phyloP scores from a whole-genome alignment of 2,888 invertebrate genomes.

The Ochropacha duplaris region DNA sequence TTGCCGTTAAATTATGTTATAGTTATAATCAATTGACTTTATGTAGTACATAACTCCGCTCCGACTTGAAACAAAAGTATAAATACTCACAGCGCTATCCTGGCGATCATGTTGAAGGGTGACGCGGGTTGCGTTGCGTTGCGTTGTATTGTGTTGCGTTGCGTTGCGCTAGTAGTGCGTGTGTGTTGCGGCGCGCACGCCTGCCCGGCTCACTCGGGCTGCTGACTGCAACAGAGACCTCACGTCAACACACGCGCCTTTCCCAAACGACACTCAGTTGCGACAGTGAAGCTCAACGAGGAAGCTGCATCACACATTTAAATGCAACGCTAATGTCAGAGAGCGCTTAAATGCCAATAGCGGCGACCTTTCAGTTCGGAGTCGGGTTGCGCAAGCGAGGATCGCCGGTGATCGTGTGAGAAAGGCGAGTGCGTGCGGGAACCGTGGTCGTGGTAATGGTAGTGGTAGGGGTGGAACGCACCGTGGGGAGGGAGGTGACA shows the following conservation, averaged over 20 bases:
- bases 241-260: constrained; percentile 78
- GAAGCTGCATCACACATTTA: constrained; percentile 79
- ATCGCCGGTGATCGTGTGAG: constrained; percentile 76
- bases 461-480: constrained; percentile 57
- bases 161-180: constrained; percentile 26
- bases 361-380: constrained; percentile 78
- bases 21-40: background rate
- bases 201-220: constrained; percentile 64
- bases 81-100: constrained; percentile 73
- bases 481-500: constrained; percentile 58
- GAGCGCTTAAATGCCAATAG: constrained; percentile 82
- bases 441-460: constrained; percentile 24
- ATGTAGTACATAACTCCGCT: background rate
- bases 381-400: constrained; percentile 77
- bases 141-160: constrained; percentile 27
- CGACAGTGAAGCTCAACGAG: constrained; percentile 79
- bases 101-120: constrained; percentile 60
- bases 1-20: background rate
- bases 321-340: constrained; percentile 82
- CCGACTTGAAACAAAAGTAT: background rate
- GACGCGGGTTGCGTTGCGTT: constrained; percentile 19
- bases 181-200: constrained; percentile 40
- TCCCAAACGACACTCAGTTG: constrained; percentile 76
- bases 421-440: constrained; percentile 69
- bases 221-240: constrained; percentile 76